Evolutionary conservation across 1,140 invertebrate genomes (phyloP).

Genomic region (Drosophila subobscura): DNA sequence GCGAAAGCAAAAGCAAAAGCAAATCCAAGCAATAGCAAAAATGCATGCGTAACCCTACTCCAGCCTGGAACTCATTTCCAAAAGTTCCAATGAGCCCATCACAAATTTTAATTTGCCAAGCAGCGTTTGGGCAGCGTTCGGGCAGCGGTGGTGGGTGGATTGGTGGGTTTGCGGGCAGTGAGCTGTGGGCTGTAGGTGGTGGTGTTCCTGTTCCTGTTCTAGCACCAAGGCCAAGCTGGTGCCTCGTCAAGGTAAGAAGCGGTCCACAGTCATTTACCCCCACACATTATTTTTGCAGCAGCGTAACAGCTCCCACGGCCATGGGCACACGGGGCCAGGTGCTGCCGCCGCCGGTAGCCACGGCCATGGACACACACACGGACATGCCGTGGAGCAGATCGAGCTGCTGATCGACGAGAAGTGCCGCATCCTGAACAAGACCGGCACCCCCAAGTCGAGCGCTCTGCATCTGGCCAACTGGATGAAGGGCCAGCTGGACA

Average conservation of each 20-base stretch:
- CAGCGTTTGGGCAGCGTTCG: slow-evolving; percentile 18
- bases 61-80: slow-evolving; percentile 8
- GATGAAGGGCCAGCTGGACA: slow-evolving; percentile 86
- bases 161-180: slow-evolving; percentile 2
- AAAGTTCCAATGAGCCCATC: slow-evolving; percentile 73
- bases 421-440: slow-evolving; percentile 86
- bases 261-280: background rate
- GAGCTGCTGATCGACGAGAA: slow-evolving; percentile 86
- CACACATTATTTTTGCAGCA: slow-evolving; percentile 23
- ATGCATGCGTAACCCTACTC: slow-evolving; percentile 5
- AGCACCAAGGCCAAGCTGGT: too few species aligned
- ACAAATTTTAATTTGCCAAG: slow-evolving; percentile 79
- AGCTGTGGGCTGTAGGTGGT: background rate
- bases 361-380: slow-evolving; percentile 21
- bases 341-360: slow-evolving; percentile 15
- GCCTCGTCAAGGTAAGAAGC: too few species aligned
- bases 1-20: slow-evolving; percentile 34
- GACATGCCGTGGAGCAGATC: slow-evolving; percentile 83
- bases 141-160: slow-evolving; percentile 25
- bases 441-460: slow-evolving; percentile 85
- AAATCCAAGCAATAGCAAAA: slow-evolving; percentile 13
- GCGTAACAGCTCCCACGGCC: slow-evolving; percentile 25
- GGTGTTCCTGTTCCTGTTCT: too few species aligned
- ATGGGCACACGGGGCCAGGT: background rate
- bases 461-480: slow-evolving; percentile 88